Base-by-base conservation (phyloP, 2,888 invertebrate genomes). In the Sarcophaga subvicina region DNA sequence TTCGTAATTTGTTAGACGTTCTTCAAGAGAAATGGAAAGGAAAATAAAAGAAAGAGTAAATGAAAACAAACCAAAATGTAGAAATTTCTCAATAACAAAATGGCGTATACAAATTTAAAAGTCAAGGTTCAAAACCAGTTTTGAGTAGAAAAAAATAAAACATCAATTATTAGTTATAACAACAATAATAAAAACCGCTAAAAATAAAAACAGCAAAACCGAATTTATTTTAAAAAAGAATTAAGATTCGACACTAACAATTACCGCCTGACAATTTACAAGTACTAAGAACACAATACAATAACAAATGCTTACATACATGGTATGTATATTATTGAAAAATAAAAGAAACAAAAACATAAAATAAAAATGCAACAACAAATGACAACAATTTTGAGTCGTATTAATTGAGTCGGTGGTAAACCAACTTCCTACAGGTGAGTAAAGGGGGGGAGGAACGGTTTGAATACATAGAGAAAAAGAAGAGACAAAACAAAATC, bases 91-190 rank as follows among this genome's bases (percentile, higher is more conserved):
- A 37, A 2, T 10, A 59, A 66, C 59, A 72, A 70, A 78, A 67
- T 49, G 6, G 5, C 54, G 63, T 79, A 59, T 76, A 71, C 80
- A 64, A 84, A 81, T 67, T 66, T 66, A 83, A 81, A 88, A 86
- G 87, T 80, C 87, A 87, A 85, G 85, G 85, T 84, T 80, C 64
- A 64, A 80, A 80, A 83, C 80, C 80, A 78, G 78, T 80, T 86
- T 73, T 54, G 59, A 86, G 64, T 83, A 83, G 3, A 45, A 37
- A 59, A 72, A 66, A 27, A 27, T 22, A 59, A 59, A 17, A 59
- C n/a, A 59, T 2, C 59, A 59, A 10, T 59, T n/a, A 59, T 17
- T 6, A 59, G 59, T 14, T 17, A 17, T 59, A 59, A n/a, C 59
- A 14, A 14, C 4, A 59, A 59, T 59, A 59, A 59, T 59, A 4